These are phyloP conservation scores for Proteles cristata DNA, from an alignment of 2,113 vertebrate genomes.

Conservation along the genomic window DNA sequence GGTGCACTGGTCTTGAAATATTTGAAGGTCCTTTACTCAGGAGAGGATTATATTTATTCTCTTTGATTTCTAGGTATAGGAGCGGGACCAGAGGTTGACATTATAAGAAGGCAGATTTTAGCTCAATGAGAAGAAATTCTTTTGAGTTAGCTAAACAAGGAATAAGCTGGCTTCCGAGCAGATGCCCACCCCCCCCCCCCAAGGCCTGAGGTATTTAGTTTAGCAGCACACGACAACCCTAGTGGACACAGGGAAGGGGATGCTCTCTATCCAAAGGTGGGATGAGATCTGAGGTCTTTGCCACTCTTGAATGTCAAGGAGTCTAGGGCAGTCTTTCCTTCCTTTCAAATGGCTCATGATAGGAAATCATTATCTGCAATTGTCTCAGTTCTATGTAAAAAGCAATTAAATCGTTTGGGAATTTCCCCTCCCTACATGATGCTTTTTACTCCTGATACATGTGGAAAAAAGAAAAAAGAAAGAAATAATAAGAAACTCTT, in stretches of 20 bases:
- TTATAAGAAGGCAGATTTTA: not conserved
- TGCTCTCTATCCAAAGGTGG: not conserved
- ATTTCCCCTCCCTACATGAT: not conserved
- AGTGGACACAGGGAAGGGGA: not conserved
- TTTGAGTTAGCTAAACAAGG: not conserved
- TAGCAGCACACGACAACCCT: not conserved
- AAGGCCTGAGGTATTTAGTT: not conserved
- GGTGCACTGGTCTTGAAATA: not conserved
- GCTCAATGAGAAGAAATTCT: not conserved
- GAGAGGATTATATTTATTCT: not conserved
- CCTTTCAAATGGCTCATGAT: not conserved
- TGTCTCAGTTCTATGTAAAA: constrained; percentile 22
- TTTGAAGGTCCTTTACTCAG: not conserved
- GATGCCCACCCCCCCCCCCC: no score
- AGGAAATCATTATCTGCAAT: not conserved
- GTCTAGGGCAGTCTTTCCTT: not conserved
- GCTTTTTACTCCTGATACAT: not conserved
- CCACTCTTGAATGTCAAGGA: not conserved
- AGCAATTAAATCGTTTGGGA: not conserved
- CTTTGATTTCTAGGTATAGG: not conserved
- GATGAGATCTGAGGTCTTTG: not conserved
- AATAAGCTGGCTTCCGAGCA: not conserved
- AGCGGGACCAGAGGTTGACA: not conserved
- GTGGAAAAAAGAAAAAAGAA: not conserved
- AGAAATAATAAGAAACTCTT: not conserved